Evolutionary conservation across 1,140 invertebrate species (phyloP).

Genomic region (Sycophaga agraensis): DNA sequence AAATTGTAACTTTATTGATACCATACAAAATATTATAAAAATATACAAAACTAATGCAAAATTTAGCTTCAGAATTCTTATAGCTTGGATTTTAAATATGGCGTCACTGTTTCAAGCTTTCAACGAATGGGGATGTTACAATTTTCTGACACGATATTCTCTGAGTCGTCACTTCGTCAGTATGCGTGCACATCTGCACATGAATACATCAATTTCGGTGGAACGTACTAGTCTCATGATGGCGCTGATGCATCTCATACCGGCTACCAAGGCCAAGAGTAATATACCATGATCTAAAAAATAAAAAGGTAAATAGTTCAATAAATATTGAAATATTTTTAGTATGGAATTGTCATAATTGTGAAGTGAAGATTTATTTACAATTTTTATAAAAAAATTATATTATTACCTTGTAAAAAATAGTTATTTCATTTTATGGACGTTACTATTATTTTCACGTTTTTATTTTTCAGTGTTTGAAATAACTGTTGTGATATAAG

Average conservation of each 20-base stretch:
- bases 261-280: conserved; percentile 12
- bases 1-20: too few species aligned
- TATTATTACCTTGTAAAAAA: not conserved
- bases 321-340: not conserved
- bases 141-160: too few species aligned
- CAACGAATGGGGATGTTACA: too few species aligned
- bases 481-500: not conserved
- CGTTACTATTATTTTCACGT: not conserved
- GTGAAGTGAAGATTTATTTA: too few species aligned
- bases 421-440: not conserved
- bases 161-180: too few species aligned
- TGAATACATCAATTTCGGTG: not conserved
- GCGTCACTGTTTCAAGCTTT: too few species aligned
- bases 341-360: too few species aligned
- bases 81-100: too few species aligned
- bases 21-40: too few species aligned
- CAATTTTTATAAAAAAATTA: not conserved
- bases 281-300: conserved; percentile 15
- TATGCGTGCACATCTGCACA: conserved; percentile 15
- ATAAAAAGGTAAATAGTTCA: conserved; percentile 1
- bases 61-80: too few species aligned
- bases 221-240: conserved; percentile 2
- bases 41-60: too few species aligned
- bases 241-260: conserved; percentile 15
- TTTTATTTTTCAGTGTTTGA: not conserved